Evolutionary conservation across 2,113 vertebrate species (phyloP), one percentile per base, ranked within the genome.

Genomic region (Pachycephala philippinensis): DNA sequence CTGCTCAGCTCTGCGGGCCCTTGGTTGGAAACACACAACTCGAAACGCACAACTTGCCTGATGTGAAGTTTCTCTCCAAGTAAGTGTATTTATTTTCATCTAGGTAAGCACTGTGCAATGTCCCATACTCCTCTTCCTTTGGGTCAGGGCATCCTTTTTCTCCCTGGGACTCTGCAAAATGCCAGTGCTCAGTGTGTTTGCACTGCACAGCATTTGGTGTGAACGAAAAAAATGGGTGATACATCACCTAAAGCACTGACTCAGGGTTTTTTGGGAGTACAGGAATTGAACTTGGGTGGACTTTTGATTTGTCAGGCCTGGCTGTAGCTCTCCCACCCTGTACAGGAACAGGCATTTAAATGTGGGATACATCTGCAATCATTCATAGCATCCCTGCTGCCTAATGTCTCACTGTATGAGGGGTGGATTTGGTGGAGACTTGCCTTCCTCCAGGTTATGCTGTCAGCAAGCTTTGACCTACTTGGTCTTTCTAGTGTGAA

Each of bases 41-140:
- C 39, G 54, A 45, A 52, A 3, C 0, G 0, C 26, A 28, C 40
- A 77, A 31, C 52, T 75, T 64, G 50, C 6, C 3, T 15, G 66
- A 54, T 50, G 77, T 33, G 27, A 54, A 81, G 35, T 26, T 69
- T 87, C 33, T 77, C 44, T 89, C 49, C 40, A 19, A 79, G 31
- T n/a, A 68, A 54, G 3, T 60, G 22, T 65, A 54, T 65, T 84
- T 37, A 17, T 35, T 94, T 82, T 60, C 69, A 64, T 56, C 39
- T 52, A 16, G 24, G 40, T 40, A 24, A 72, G 63, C 52, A 33
- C 30, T 1, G 0, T 52, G 30, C 24, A 2, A 0, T 40, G 42
- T 74, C 82, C 57, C 22, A 8, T 61, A 31, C 22, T 66, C 49
- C 10, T 54, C 28, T 85, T 87, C 42, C 59, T 87, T 81, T 61